Conservation (phyloP, 2,888 invertebrate species). For the Gibbula magus region DNA sequence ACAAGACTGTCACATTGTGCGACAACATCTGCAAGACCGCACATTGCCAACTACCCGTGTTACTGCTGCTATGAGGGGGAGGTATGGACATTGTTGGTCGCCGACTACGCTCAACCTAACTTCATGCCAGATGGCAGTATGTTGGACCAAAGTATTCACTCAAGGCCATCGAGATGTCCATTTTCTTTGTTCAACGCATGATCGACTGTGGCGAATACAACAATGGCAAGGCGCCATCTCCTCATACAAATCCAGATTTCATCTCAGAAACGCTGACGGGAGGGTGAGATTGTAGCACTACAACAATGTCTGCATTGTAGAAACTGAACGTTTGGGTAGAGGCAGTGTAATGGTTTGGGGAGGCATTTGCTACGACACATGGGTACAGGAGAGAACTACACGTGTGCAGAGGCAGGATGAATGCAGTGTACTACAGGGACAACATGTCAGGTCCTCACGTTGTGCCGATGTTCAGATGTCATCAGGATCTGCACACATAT, state of each 20-base stretch:
- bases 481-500: slow-evolving; percentile 6
- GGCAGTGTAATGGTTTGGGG: too few relatives aligned
- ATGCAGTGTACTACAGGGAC: background rate
- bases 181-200: background rate
- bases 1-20: too few relatives aligned
- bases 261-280: background rate
- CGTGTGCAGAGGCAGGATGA: background rate
- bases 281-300: background rate
- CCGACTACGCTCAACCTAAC: too few relatives aligned
- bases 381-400: background rate
- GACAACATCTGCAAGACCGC: too few relatives aligned
- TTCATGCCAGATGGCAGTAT: too few relatives aligned
- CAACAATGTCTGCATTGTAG: background rate
- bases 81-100: too few relatives aligned
- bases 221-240: background rate
- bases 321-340: background rate
- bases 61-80: too few relatives aligned
- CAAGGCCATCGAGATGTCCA: background rate
- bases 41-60: too few relatives aligned
- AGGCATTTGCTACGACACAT: too few relatives aligned
- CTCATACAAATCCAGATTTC: background rate
- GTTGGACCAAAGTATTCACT: background rate
- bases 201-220: background rate
- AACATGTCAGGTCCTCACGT: background rate
- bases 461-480: background rate